These are phyloP conservation scores for Oreonectes daqikongensis DNA, from an alignment of 2,797 vertebrate species.

Conservation along the genomic window DNA sequence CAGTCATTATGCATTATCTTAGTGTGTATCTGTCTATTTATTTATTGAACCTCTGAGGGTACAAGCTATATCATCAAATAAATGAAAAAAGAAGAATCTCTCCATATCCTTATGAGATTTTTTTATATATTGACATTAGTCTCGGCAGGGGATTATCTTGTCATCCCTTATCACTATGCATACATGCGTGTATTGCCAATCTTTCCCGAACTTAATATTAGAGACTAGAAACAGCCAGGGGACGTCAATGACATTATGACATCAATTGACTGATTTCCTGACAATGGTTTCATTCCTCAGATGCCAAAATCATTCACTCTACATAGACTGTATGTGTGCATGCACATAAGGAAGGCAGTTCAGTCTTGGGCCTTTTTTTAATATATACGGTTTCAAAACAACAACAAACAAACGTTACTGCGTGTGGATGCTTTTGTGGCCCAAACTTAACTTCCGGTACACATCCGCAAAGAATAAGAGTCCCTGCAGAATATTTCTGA, in stretches of 20 bases:
- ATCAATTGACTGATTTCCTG: constrained; percentile 37
- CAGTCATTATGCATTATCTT: constrained; percentile 13
- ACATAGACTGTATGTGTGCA: neutral
- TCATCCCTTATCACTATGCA: neutral
- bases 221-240: constrained; percentile 8
- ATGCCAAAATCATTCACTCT: neutral
- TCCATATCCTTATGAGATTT: neutral
- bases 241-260: constrained; percentile 40
- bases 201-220: constrained; percentile 28
- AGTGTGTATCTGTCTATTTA: constrained; percentile 10
- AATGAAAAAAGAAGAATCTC: neutral
- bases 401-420: too few species aligned
- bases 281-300: constrained; percentile 27
- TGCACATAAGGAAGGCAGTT: too few species aligned
- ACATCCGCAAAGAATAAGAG: too few species aligned
- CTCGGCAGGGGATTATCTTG: neutral
- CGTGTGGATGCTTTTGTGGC: too few species aligned
- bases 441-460: too few species aligned
- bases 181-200: constrained; percentile 23
- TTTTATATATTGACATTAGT: constrained; percentile 2
- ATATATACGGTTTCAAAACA: too few species aligned
- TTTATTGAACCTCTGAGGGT: constrained; percentile 10
- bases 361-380: too few species aligned
- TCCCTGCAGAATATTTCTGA: too few species aligned
- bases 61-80: constrained; percentile 13